Conservation (phyloP, 2,888 invertebrate species). For the Lithophane ornitopus region DNA sequence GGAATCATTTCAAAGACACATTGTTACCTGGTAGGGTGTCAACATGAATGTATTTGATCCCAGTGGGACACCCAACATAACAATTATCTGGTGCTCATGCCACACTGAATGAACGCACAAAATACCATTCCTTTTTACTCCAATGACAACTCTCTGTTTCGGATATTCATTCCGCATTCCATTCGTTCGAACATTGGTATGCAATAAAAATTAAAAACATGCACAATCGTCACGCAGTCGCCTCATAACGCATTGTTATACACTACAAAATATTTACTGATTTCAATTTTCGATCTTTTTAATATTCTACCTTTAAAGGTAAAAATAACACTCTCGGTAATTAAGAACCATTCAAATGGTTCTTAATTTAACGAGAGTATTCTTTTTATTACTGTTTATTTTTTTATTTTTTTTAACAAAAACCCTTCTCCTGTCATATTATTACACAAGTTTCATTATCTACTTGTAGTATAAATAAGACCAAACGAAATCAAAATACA, state of each 20-base stretch:
- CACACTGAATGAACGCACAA: not conserved
- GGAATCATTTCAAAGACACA: not conserved
- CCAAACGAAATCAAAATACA: not conserved
- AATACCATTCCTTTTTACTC: conserved; percentile 9
- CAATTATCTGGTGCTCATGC: not conserved
- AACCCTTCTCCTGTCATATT: not conserved
- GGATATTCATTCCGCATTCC: conserved; percentile 7
- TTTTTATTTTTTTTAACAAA: not conserved
- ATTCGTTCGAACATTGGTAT: not conserved
- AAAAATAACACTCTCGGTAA: too few species aligned
- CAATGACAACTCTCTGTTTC: conserved; percentile 3
- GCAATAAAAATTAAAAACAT: conserved; percentile 30
- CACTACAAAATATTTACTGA: conserved; percentile 10
- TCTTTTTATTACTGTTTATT: not conserved
- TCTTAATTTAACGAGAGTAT: not conserved
- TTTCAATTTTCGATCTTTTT: conserved; percentile 4
- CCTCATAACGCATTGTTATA: not conserved
- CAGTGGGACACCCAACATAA: not conserved
- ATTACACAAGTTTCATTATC: too few species aligned
- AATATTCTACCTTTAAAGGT: not conserved
- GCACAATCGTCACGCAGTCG: conserved; percentile 6
- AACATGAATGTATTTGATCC: not conserved
- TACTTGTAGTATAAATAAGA: not conserved
- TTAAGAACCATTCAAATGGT: not conserved
- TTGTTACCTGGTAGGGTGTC: not conserved